phyloP scores from a whole-genome alignment of 2,888 invertebrate genomes.

The Alcis repandata region DNA sequence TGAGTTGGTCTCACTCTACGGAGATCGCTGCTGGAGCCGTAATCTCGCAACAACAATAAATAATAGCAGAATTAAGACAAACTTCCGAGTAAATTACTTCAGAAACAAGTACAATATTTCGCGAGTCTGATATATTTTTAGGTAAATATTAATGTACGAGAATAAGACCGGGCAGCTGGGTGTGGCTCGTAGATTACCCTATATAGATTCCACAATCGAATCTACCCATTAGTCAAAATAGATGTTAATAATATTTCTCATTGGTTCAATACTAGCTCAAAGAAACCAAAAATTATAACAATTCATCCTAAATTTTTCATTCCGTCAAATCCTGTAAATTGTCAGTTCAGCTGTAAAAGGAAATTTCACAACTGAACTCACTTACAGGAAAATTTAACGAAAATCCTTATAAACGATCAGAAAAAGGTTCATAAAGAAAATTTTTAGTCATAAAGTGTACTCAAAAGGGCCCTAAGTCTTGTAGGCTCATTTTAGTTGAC shows the following conservation, averaged over 20 bases:
- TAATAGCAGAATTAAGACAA: constrained; percentile 53
- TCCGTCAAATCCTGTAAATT: too few species aligned
- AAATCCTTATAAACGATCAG: neutral
- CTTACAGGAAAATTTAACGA: neutral
- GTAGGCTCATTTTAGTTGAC: constrained; percentile 20
- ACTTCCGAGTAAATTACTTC: constrained; percentile 48
- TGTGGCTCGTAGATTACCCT: neutral
- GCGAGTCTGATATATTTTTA: constrained; percentile 14
- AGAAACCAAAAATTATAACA: too few species aligned
- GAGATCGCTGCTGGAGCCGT: constrained; percentile 41
- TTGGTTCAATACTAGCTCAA: too few species aligned
- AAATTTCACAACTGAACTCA: too few species aligned
- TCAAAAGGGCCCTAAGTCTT: neutral
- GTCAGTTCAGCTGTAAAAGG: too few species aligned
- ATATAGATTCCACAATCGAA: neutral
- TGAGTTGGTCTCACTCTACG: neutral
- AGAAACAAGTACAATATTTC: constrained; percentile 45
- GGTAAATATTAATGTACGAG: neutral
- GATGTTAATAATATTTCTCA: too few species aligned
- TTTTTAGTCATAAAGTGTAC: neutral
- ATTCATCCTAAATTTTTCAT: too few species aligned
- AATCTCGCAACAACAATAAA: constrained; percentile 49
- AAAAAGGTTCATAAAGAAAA: neutral
- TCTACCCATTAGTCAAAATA: too few species aligned
- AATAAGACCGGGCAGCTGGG: constrained; percentile 4